A percentile compares a stretch with the other conserved stretches of the same genome.
Conservation (phyloP, 2,797 vertebrate species). For the Eremophila alpestris region DNA sequence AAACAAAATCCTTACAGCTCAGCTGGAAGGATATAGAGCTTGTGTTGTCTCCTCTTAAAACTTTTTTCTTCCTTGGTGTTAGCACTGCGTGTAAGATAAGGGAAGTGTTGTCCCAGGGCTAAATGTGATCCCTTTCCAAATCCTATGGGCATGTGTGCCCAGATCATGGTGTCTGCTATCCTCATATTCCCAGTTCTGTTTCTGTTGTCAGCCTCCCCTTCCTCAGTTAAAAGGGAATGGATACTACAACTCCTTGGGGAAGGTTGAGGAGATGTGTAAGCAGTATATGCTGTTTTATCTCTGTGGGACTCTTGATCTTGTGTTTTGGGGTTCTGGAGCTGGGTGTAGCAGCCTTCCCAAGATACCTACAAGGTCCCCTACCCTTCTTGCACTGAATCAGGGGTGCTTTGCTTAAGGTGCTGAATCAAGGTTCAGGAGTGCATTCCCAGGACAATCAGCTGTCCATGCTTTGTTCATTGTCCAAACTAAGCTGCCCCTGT, state of each 20-base stretch:
- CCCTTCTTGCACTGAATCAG: not conserved
- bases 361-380: not conserved
- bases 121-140: not conserved
- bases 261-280: not conserved
- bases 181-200: not conserved
- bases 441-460: not conserved
- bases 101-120: not conserved
- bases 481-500: not conserved
- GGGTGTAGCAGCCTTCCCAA: not conserved
- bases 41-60: not conserved
- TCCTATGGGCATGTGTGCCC: accelerated
- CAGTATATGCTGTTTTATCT: not conserved
- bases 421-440: not conserved
- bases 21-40: not conserved
- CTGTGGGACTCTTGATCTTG: not conserved
- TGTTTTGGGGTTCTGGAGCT: not conserved
- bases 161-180: not conserved
- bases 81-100: not conserved
- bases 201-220: not conserved
- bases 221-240: not conserved
- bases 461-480: not conserved
- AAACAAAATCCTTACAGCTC: not conserved
- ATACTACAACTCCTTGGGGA: not conserved
- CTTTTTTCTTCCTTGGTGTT: not conserved
- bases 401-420: not conserved